These are phyloP conservation scores for Megaptera novaeangliae DNA, from an alignment of 2,113 vertebrate genomes.

Conservation along the genomic window DNA sequence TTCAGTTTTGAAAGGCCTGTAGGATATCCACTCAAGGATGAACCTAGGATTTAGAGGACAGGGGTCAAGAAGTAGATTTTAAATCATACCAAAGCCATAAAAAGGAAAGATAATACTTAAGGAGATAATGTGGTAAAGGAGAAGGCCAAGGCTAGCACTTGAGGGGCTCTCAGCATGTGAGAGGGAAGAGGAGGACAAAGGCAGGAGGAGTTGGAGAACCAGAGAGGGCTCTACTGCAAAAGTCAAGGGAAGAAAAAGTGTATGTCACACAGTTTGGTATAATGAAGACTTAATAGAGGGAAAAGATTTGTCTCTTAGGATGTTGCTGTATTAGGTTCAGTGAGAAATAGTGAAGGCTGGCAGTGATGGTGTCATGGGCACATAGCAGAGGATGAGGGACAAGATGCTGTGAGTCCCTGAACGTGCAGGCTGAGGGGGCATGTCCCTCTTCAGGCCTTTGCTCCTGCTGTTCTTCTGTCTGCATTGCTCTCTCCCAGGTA, in stretches of 20 bases:
- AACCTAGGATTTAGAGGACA: neutral
- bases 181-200: neutral
- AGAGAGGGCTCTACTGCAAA: neutral
- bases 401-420: neutral
- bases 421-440: fast-evolving
- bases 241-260: neutral
- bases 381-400: fast-evolving
- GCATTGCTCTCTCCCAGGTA: neutral
- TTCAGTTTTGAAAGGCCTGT: neutral
- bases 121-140: neutral
- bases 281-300: neutral
- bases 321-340: neutral
- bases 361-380: neutral
- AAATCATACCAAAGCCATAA: neutral
- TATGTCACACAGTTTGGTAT: neutral
- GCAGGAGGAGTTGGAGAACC: too few species aligned
- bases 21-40: neutral
- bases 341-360: neutral
- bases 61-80: neutral
- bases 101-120: neutral
- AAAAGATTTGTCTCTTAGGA: neutral
- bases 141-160: neutral
- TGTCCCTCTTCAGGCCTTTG: neutral
- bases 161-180: neutral
- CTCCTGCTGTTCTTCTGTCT: neutral